Conservation (phyloP, 2,797 vertebrate species). For the Phalloptychus januarius region DNA sequence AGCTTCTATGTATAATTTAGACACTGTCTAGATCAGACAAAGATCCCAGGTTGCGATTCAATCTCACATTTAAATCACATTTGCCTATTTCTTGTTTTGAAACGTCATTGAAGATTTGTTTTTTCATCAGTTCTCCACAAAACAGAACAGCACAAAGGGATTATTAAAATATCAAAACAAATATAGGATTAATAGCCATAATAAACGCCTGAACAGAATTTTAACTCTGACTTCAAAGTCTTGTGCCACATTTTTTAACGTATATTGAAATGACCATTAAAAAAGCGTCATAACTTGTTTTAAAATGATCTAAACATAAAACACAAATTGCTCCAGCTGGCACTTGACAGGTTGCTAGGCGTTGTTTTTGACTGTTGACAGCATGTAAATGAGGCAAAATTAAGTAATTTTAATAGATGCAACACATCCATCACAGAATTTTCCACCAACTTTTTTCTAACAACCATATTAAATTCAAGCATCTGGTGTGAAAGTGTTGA, state of each 20-base stretch:
- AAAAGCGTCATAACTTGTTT: not conserved
- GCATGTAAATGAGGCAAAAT: not conserved
- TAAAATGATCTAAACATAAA: not conserved
- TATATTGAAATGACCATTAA: not conserved
- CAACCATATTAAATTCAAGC: not conserved
- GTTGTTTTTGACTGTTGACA: not conserved
- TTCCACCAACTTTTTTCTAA: not conserved
- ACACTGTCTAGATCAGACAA: too few species aligned
- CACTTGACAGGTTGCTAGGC: not conserved
- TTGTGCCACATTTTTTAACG: not conserved
- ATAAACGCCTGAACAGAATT: too few species aligned
- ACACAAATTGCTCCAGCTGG: not conserved
- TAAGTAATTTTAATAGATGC: not conserved
- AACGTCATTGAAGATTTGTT: not conserved
- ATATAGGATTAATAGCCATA: too few species aligned
- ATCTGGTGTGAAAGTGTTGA: not conserved
- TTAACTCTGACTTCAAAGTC: too few species aligned
- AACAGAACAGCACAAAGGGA: not conserved
- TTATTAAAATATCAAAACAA: too few species aligned
- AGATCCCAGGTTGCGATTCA: too few species aligned
- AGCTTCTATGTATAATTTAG: not conserved
- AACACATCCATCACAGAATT: constrained; percentile 1
- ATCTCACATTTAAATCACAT: too few species aligned
- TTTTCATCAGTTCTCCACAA: not conserved
- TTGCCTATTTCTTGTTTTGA: not conserved